Conservation (phyloP, 2,113 vertebrate genomes). For the Pungitius pungitius region DNA sequence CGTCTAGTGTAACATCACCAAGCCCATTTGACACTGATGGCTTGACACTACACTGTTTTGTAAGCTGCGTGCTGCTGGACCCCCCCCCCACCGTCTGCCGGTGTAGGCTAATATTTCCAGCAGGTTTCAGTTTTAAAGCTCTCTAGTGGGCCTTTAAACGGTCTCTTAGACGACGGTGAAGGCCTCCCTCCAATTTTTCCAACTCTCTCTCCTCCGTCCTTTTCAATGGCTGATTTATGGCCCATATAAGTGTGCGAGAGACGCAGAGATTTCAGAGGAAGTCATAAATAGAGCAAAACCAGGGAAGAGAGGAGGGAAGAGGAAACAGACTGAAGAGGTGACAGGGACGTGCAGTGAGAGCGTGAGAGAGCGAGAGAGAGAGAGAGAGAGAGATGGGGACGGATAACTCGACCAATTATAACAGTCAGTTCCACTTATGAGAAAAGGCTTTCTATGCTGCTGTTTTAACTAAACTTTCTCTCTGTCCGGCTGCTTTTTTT, state of each 20-base stretch:
- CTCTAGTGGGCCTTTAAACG: constrained; percentile 87
- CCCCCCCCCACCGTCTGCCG: constrained; percentile 67
- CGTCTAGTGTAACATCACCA: constrained; percentile 49
- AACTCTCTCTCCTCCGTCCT: constrained; percentile 79
- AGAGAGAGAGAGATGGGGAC: constrained; percentile 11
- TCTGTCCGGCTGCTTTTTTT: constrained; percentile 55
- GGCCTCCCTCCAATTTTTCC: constrained; percentile 80
- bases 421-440: constrained; percentile 47
- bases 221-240: constrained; percentile 89
- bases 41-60: constrained; percentile 78
- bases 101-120: constrained; percentile 84
- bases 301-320: constrained; percentile 65
- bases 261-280: constrained; percentile 81
- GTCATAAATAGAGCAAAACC: constrained; percentile 81
- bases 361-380: constrained; percentile 41
- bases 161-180: constrained; percentile 83
- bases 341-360: constrained; percentile 65
- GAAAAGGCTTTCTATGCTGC: constrained; percentile 41
- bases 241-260: constrained; percentile 79
- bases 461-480: constrained; percentile 52
- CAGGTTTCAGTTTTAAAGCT: constrained; percentile 86
- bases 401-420: constrained; percentile 55
- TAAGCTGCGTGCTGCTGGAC: constrained; percentile 76
- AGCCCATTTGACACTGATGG: constrained; percentile 56
- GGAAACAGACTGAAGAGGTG: constrained; percentile 72